Conservation (phyloP, 2,888 invertebrate genomes). For the Spisula subtruncata region DNA sequence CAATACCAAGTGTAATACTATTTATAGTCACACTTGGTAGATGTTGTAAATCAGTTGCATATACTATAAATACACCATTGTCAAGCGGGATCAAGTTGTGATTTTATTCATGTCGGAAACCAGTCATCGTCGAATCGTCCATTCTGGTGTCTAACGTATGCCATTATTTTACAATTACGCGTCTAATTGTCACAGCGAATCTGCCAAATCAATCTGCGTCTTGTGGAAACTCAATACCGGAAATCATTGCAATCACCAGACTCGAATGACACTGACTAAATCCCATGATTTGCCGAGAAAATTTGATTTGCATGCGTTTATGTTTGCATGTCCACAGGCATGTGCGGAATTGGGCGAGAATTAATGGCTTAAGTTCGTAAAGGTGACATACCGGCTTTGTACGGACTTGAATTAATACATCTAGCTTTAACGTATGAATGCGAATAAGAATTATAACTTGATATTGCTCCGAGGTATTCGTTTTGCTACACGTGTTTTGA, state of each 20-base stretch:
- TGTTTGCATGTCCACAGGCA: too few relatives aligned
- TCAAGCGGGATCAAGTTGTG: not conserved
- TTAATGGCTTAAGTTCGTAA: constrained; percentile 16
- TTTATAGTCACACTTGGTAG: not conserved
- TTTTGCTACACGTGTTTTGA: not conserved
- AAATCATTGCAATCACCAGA: constrained; percentile 30
- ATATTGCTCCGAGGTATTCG: not conserved
- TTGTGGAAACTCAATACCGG: not conserved
- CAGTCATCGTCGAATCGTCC: too few relatives aligned
- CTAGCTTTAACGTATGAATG: not conserved
- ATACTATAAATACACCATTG: not conserved
- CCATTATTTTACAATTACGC: constrained; percentile 23
- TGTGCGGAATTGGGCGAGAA: too few relatives aligned
- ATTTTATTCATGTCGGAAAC: not conserved
- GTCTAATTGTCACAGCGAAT: constrained; percentile 20
- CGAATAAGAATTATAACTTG: not conserved
- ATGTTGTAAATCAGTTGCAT: too few relatives aligned
- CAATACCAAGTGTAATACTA: too few relatives aligned
- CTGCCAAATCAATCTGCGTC: constrained; percentile 36
- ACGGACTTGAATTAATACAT: constrained; percentile 18
- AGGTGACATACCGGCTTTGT: not conserved
- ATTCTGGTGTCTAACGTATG: constrained; percentile 10
- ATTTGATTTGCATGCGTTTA: too few relatives aligned
- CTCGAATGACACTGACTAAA: constrained; percentile 22
- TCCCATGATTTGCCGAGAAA: constrained; percentile 31